Conservation (phyloP, 2,113 vertebrate species). For the Hylia prasina region DNA sequence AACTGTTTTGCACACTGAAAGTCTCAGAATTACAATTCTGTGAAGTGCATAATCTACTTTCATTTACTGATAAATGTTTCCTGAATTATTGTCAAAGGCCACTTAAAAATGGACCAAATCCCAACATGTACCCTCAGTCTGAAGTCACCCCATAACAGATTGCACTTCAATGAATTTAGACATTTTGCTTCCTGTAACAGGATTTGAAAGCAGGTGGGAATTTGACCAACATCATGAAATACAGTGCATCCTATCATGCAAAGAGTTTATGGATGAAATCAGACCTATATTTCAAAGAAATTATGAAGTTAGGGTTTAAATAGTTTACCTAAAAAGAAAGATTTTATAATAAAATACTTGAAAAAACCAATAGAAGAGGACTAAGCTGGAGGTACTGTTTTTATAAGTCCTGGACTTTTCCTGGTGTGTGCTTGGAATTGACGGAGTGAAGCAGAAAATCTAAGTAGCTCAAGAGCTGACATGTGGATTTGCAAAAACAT, state of each 20-base stretch:
- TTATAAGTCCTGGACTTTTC: neutral
- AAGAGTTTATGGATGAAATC: neutral
- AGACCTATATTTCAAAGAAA: neutral
- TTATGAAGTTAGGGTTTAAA: neutral
- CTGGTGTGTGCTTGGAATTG: neutral
- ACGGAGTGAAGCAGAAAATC: neutral
- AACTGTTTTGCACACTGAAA: neutral
- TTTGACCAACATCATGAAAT: neutral
- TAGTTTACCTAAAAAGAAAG: neutral
- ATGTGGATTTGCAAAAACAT: neutral
- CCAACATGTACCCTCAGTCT: neutral
- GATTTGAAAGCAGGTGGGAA: neutral
- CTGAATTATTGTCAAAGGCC: neutral
- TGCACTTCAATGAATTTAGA: neutral
- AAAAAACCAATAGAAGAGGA: neutral
- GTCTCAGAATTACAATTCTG: neutral
- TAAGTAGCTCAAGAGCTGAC: neutral
- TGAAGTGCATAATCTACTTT: neutral
- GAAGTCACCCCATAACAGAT: neutral
- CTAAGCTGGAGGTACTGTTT: neutral
- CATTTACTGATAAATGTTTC: neutral
- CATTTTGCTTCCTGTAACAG: neutral
- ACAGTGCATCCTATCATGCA: neutral
- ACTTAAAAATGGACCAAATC: neutral
- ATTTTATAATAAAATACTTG: neutral